A percentile compares a stretch with the other conserved stretches of the same genome.
These are phyloP conservation scores for Probaryconus sp. DNA, from an alignment of 1,140 invertebrate genomes.

Conservation along the genomic window DNA sequence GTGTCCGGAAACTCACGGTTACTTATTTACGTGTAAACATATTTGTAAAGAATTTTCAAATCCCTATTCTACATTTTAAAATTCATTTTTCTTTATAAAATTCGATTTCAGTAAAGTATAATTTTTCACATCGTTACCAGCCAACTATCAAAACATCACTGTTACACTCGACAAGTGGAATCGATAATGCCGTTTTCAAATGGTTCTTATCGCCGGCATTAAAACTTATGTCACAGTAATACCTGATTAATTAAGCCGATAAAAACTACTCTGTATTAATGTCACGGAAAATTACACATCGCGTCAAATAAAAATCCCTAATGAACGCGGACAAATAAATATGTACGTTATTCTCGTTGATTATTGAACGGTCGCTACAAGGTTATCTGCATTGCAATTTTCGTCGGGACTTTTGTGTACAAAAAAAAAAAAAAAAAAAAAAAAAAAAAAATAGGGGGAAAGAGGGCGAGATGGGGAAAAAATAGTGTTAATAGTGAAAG, in stretches of 20 bases:
- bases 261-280: conserved; percentile 4
- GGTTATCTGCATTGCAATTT: conserved; percentile 13
- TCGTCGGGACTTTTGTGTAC: background rate
- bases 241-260: conserved; percentile 33
- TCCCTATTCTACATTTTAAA: too few species aligned
- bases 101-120: too few species aligned
- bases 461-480: conserved; percentile 39
- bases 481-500: conserved; percentile 58
- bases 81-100: too few species aligned
- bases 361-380: too few species aligned
- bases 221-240: conserved; percentile 7
- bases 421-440: background rate
- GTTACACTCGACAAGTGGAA: conserved; percentile 1
- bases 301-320: conserved; percentile 10
- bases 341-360: conserved; percentile 2
- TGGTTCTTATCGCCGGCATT: too few species aligned
- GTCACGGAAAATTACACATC: too few species aligned
- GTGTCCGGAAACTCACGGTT: too few species aligned
- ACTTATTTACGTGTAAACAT: too few species aligned
- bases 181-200: too few species aligned
- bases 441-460: conserved; percentile 1
- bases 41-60: too few species aligned
- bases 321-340: conserved; percentile 20
- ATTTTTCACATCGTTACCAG: too few species aligned
- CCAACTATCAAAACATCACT: too few species aligned